These are phyloP conservation scores for Rhea pennata DNA, from an alignment of 2,113 vertebrate genomes.

Conservation along the genomic window DNA sequence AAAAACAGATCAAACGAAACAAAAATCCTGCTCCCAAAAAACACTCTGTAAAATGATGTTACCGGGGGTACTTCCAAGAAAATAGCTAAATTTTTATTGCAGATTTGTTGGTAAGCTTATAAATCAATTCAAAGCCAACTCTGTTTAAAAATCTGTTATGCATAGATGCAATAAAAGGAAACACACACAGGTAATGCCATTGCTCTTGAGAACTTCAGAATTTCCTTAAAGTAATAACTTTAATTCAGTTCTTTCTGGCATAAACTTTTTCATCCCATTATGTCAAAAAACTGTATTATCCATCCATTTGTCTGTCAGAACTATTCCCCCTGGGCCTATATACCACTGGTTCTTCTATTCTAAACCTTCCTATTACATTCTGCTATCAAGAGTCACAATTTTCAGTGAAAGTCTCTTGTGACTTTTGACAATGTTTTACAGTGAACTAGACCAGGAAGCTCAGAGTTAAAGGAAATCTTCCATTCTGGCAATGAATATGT, in stretches of 20 bases:
- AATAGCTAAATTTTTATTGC: slow-evolving; percentile 58
- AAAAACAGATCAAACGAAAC: not conserved
- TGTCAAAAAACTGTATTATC: slow-evolving; percentile 85
- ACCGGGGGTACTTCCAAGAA: slow-evolving; percentile 58
- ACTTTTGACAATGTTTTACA: slow-evolving; percentile 87
- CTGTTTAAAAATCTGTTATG: slow-evolving; percentile 69
- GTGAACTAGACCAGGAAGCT: slow-evolving; percentile 82
- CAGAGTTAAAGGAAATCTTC: slow-evolving; percentile 85
- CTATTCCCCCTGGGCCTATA: slow-evolving; percentile 79
- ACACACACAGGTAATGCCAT: slow-evolving; percentile 57
- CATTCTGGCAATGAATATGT: slow-evolving; percentile 85
- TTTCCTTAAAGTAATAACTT: slow-evolving; percentile 83
- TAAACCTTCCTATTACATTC: slow-evolving; percentile 80
- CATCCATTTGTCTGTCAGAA: slow-evolving; percentile 87
- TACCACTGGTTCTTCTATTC: slow-evolving; percentile 78
- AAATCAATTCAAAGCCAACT: slow-evolving; percentile 55
- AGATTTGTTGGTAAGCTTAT: slow-evolving; percentile 63
- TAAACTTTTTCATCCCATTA: slow-evolving; percentile 86
- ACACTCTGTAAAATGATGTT: slow-evolving; percentile 22
- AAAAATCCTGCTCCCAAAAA: not conserved
- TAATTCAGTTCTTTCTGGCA: slow-evolving; percentile 85
- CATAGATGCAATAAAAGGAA: slow-evolving; percentile 65
- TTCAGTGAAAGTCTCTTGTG: slow-evolving; percentile 80
- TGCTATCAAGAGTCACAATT: slow-evolving; percentile 85
- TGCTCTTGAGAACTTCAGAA: slow-evolving; percentile 77